These are phyloP conservation scores for Dysdera silvatica DNA, from an alignment of 1,140 invertebrate genomes.

Conservation along the genomic window DNA sequence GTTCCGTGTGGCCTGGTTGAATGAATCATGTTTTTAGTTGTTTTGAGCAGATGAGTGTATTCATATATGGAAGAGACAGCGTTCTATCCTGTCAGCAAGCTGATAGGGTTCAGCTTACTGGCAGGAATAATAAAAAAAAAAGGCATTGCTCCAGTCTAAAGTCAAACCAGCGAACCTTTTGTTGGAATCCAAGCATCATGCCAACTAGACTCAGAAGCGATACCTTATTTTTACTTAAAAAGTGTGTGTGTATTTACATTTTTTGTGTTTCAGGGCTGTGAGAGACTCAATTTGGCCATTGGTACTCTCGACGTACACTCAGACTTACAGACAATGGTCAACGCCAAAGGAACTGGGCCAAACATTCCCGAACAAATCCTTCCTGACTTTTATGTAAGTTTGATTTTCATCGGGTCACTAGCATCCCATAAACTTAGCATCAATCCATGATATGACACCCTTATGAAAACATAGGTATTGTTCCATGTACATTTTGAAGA, in stretches of 20 bases:
- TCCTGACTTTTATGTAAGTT: constrained; percentile 72
- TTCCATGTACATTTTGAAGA: not conserved
- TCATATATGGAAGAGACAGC: too few species aligned
- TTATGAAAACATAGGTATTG: not conserved
- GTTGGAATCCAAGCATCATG: too few species aligned
- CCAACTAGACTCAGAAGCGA: not conserved
- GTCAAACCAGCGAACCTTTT: too few species aligned
- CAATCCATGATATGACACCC: not conserved
- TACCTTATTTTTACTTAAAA: not conserved
- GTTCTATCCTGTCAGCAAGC: too few species aligned
- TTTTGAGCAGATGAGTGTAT: too few species aligned
- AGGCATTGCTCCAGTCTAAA: too few species aligned
- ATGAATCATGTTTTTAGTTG: too few species aligned
- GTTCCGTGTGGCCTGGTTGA: too few species aligned
- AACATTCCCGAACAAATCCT: constrained; percentile 68
- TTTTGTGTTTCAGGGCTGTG: constrained; percentile 53
- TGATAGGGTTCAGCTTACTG: too few species aligned
- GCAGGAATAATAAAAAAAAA: too few species aligned
- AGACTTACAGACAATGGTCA: constrained; percentile 61
- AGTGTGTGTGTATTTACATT: constrained; percentile 22
- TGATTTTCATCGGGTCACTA: not conserved
- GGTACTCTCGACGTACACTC: constrained; percentile 59
- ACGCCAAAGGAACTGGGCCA: constrained; percentile 52
- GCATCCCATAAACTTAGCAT: not conserved
- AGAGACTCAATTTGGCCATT: constrained; percentile 60